Percentiles rank a stretch among this genome's conserved stretches.
phyloP scores from a whole-genome alignment of 2,888 invertebrate genomes.

The Deladenus siricidicola region DNA sequence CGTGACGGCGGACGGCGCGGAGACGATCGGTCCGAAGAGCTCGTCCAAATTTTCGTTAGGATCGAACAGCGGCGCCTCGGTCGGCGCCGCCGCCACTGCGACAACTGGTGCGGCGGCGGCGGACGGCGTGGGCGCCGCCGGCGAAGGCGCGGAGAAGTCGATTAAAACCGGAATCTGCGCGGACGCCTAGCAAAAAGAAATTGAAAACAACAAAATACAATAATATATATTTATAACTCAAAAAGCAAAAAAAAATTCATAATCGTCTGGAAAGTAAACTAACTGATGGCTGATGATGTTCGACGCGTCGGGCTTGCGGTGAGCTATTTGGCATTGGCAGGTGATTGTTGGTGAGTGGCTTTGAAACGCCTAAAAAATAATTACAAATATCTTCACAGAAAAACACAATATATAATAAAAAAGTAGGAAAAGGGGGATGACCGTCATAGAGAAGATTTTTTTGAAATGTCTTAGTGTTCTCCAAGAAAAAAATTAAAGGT shows the following conservation, averaged over 20 bases:
- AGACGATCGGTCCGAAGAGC: conserved; percentile 43
- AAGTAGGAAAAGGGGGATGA: neutral
- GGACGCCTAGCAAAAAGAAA: neutral
- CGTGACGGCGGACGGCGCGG: conserved; percentile 23
- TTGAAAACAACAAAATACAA: neutral
- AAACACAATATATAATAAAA: neutral
- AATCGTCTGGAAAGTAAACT: no score
- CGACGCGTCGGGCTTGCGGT: neutral
- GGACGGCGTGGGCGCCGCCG: neutral
- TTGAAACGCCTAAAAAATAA: neutral
- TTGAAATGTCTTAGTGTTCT: no score
- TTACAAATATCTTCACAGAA: neutral
- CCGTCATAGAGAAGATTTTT: neutral
- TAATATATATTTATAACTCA: no score
- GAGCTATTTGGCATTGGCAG: neutral
- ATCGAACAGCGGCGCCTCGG: neutral
- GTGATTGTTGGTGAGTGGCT: neutral
- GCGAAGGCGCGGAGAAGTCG: neutral
- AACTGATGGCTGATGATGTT: neutral
- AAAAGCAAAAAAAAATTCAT: no score
- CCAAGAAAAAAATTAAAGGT: no score
- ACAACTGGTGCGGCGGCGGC: neutral
- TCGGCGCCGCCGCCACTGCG: neutral
- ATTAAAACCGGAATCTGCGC: neutral
- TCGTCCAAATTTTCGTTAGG: conserved; percentile 31